Evolutionary conservation across 1,140 invertebrate species (phyloP), one percentile per base, ranked within the genome.

Genomic region (Calliopsis andreniformis): DNA sequence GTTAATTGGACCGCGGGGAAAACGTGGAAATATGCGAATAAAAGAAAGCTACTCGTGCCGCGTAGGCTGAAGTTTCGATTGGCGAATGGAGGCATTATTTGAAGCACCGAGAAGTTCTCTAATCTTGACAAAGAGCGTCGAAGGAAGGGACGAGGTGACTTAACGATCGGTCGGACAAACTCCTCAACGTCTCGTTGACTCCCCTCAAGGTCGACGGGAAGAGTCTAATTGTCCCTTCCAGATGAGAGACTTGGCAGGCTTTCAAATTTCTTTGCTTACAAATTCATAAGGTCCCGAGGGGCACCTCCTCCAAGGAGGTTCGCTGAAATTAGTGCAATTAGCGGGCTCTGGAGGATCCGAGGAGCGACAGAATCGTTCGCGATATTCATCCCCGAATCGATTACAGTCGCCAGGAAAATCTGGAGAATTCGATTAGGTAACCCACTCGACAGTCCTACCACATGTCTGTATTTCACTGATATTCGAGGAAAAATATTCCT

Each of bases 141-240:
- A 55, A 30, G 12, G 45, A 16, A 62, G 35, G 76, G 49, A 81
- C 67, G 32, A 71, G 62, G 75, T 67, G 63, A 73, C 59, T 83
- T 83, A 82, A 83, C 63, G 75, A 83, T 78, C 58, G 35, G 45
- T 70, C 64, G 71, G 32, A 79, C 53, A 69, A 78, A 69, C 68
- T 81, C 79, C 64, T 82, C 68, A 75, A 69, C 53, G 58, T 70
- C 79, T 78, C 51, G 63, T 80, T 80, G 51, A 75, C 45, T 78
- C 63, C 64, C 79, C 69, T 82, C 69, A 78, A 83, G 79, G 59
- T 78, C 76, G 59, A 64, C 53, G 63, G 69, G 63, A 82, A 82
- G 76, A 75, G 76, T 82, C 81, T 83, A 83, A 82, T 83, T 83
- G 81, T 83, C 79, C 69, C 45, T 78, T 64, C 30, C 49, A 72